Percentiles rank a stretch among this genome's conserved stretches.
These are phyloP conservation scores for Himalopsyche tibetana DNA, from an alignment of 2,888 invertebrate genomes.

Conservation along the genomic window DNA sequence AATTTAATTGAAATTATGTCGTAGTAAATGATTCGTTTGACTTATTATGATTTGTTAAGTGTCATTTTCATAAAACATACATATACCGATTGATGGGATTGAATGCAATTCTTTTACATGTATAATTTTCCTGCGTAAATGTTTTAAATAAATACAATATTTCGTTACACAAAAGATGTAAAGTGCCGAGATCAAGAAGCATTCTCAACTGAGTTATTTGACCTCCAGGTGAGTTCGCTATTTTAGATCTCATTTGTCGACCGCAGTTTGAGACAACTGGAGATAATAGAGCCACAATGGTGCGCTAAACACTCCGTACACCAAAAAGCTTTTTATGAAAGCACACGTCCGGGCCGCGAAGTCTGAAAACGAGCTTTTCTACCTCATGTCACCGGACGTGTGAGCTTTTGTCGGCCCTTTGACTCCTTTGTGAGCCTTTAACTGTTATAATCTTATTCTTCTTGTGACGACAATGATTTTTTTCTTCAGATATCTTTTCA, in stretches of 20 bases:
- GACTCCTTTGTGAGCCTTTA: slow-evolving; percentile 53
- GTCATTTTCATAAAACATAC: too few species aligned
- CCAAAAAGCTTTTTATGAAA: slow-evolving; percentile 64
- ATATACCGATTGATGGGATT: too few species aligned
- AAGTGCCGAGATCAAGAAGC: not conserved
- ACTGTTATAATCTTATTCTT: slow-evolving; percentile 59
- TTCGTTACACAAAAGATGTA: not conserved
- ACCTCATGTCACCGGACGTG: slow-evolving; percentile 55
- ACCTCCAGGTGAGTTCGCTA: slow-evolving; percentile 44
- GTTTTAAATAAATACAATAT: too few species aligned
- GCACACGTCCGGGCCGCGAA: slow-evolving; percentile 50
- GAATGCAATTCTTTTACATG: too few species aligned
- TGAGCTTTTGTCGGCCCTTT: slow-evolving; percentile 58
- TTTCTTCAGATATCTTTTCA: too few species aligned
- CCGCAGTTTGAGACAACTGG: slow-evolving; percentile 39
- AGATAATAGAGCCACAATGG: slow-evolving; percentile 58
- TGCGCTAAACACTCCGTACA: slow-evolving; percentile 57
- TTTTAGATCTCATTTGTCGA: slow-evolving; percentile 49
- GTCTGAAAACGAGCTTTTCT: slow-evolving; percentile 46
- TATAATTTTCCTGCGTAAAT: too few species aligned
- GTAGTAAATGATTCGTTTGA: too few species aligned
- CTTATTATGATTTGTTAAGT: too few species aligned
- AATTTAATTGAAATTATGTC: too few species aligned
- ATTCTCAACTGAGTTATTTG: slow-evolving; percentile 38
- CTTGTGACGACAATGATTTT: slow-evolving; percentile 35